phyloP scores from a whole-genome alignment of 2,888 invertebrate genomes.

The Colostygia pectinataria region DNA sequence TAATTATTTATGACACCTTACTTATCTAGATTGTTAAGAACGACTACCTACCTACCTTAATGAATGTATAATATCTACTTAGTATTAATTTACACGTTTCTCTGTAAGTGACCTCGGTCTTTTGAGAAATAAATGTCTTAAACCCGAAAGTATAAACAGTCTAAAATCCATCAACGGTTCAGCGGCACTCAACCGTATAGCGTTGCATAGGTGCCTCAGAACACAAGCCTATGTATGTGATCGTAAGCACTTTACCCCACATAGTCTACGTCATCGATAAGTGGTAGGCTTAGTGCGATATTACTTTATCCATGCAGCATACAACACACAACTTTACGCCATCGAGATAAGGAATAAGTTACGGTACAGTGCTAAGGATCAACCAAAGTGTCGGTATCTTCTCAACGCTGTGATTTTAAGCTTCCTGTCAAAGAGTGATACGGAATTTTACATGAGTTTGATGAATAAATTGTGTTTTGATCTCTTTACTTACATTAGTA shows the following conservation, averaged over 20 bases:
- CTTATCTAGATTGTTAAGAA: no score
- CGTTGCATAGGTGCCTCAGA: constrained; percentile 14
- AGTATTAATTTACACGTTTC: no score
- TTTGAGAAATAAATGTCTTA: no score
- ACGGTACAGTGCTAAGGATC: constrained; percentile 1
- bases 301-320: constrained; percentile 12
- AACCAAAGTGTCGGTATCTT: constrained; percentile 13
- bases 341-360: constrained; percentile 5
- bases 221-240: constrained; percentile 32
- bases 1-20: no score
- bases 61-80: no score
- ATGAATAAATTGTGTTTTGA: constrained; percentile 6
- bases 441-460: constrained; percentile 14
- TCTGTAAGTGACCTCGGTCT: no score
- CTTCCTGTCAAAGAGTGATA: constrained; percentile 22
- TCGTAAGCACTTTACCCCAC: constrained; percentile 43
- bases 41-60: no score
- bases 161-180: constrained; percentile 51
- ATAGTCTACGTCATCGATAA: constrained; percentile 29
- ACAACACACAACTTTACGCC: constrained; percentile 5
- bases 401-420: constrained; percentile 22
- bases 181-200: constrained; percentile 45
- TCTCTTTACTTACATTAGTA: not conserved
- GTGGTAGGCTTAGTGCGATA: constrained; percentile 29
- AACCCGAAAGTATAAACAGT: constrained; percentile 49